These are phyloP conservation scores for Alaudala cheleensis DNA, from an alignment of 2,113 vertebrate genomes.

Conservation along the genomic window DNA sequence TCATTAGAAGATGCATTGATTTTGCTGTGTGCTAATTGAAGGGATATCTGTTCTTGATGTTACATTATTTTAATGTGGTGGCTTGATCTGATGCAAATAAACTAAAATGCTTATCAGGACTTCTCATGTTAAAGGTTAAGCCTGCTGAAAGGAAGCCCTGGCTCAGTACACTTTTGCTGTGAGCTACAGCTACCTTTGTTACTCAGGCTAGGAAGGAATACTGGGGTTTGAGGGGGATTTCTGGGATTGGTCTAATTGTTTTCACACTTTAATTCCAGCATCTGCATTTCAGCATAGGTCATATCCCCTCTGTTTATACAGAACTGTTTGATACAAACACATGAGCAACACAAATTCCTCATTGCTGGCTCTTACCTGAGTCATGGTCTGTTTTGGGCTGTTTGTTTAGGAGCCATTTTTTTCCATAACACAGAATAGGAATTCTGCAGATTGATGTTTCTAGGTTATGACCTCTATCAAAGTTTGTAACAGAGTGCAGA, in stretches of 20 bases:
- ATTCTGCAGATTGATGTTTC: not conserved
- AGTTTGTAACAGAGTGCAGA: not conserved
- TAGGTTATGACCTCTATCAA: not conserved
- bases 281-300: not conserved
- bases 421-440: not conserved
- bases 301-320: too few species aligned
- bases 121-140: not conserved
- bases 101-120: not conserved
- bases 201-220: not conserved
- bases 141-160: not conserved
- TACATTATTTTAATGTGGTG: not conserved
- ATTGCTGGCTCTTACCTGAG: not conserved
- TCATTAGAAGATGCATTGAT: not conserved
- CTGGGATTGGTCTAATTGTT: not conserved
- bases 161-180: fast-evolving
- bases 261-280: not conserved
- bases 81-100: not conserved
- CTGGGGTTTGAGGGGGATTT: fast-evolving
- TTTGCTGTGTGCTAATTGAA: not conserved
- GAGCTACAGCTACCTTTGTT: not conserved
- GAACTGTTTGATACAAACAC: not conserved
- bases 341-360: not conserved
- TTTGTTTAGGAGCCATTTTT: not conserved
- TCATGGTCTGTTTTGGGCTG: not conserved
- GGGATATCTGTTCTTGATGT: not conserved